Conservation (phyloP, 64 coral and sea anemone genomes). For the Catalaphyllia jardinei region DNA sequence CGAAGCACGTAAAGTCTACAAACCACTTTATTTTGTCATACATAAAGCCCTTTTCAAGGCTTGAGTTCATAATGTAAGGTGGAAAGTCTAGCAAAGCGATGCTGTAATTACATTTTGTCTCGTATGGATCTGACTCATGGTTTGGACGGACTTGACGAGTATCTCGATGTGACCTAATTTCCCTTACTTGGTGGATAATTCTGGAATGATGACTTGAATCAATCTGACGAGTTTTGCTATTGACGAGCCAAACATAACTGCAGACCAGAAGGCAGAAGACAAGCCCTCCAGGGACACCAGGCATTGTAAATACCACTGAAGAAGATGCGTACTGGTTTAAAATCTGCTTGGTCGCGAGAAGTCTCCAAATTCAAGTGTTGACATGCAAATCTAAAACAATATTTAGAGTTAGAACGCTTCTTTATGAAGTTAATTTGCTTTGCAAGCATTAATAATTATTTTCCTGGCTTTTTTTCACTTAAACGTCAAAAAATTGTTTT, state of each 20-base stretch:
- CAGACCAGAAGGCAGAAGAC: background rate
- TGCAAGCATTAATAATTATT: too few relatives aligned
- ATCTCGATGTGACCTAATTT: background rate
- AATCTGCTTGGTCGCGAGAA: background rate
- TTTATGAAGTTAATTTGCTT: too few relatives aligned
- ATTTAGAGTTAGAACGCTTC: too few relatives aligned
- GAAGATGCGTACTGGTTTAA: background rate
- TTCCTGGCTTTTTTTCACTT: too few relatives aligned
- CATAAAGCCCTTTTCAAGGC: background rate
- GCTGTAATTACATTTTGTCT: background rate
- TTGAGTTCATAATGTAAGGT: slow-evolving; percentile 1
- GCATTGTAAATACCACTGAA: background rate
- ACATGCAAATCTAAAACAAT: background rate
- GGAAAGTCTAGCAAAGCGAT: slow-evolving; percentile 2
- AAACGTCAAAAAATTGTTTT: too few relatives aligned
- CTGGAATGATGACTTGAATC: background rate
- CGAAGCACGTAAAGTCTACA: background rate
- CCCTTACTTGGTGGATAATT: background rate
- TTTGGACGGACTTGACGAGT: background rate
- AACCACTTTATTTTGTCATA: background rate
- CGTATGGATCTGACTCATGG: background rate
- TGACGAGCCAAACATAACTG: background rate
- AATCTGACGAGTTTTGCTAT: background rate
- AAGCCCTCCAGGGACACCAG: background rate
- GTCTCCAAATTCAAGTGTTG: background rate